A percentile compares a stretch with the other conserved stretches of the same genome.
Conservation (phyloP, 2,797 vertebrate species). For the Ambastaia sidthimunki region DNA sequence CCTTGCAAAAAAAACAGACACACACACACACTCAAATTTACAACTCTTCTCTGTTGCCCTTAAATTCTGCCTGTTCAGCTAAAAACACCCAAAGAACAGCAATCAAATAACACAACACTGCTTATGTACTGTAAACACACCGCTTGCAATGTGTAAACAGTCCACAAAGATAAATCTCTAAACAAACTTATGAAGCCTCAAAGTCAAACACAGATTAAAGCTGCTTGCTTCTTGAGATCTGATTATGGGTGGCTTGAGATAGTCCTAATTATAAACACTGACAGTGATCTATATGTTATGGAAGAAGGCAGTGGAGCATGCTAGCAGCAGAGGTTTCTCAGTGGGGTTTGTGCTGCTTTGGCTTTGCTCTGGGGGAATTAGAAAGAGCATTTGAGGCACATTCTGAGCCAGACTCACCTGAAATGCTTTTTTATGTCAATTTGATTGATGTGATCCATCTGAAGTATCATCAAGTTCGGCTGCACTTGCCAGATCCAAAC, state of each 20-base stretch:
- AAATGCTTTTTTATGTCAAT: conserved; percentile 46
- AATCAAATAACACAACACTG: conserved; percentile 18
- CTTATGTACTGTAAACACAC: neutral
- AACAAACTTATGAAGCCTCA: neutral
- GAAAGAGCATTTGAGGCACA: conserved; percentile 37
- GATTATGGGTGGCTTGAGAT: conserved; percentile 21
- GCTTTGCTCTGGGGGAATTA: conserved; percentile 24
- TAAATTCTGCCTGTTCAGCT: conserved; percentile 27
- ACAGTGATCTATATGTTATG: conserved; percentile 55
- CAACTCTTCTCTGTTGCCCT: neutral
- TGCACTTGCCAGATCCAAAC: conserved; percentile 12
- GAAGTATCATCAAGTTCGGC: conserved; percentile 11
- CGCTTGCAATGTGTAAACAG: conserved; percentile 4
- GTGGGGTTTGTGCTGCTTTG: conserved; percentile 13
- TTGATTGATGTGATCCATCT: conserved; percentile 54
- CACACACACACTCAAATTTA: neutral
- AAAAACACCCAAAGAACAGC: conserved; percentile 1
- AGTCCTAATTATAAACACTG: conserved; percentile 51
- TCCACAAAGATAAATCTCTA: neutral
- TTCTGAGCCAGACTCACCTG: conserved; percentile 11
- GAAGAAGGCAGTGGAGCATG: conserved; percentile 40
- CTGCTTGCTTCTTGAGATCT: conserved; percentile 28
- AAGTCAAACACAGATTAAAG: neutral
- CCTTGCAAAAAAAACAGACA: neutral
- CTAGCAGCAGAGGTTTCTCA: conserved; percentile 34